Evolutionary conservation across 2,888 invertebrate species (phyloP), one percentile per base, ranked within the genome.

Genomic region (Rotaria sp.): DNA sequence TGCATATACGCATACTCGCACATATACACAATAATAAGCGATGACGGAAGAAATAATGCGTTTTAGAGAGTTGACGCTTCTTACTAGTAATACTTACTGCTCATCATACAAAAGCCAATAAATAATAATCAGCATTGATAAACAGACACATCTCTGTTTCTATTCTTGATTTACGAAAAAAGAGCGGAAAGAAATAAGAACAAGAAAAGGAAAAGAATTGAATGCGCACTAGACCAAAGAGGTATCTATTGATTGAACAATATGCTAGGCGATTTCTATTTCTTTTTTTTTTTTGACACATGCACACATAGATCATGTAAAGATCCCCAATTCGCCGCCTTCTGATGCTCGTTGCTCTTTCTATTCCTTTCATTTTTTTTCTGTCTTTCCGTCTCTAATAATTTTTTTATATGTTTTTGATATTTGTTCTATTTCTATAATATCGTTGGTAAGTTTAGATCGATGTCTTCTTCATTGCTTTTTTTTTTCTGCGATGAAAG

Each of bases 111-210:
- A 67, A 67, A 67, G 35, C 67, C 67, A 67, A 67, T 67, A 67
- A 67, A 67, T 67, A 67, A 67, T 67, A 67, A 67, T 67, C 67
- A 67, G 67, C 67, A 67, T 67, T 67, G 67, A 67, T 67, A 67
- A 67, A 67, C 67, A 67, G 67, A 67, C 67, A 67, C 35, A 21
- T 67, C 35, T 67, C 35, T 67, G 67, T 67, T 67, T 67, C 67
- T 67, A 67, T 67, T 67, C 67, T 67, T 15, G 67, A 35, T 35
- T 67, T 67, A 35, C 50, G 67, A 21, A 67, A 67, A 67, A 35
- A 67, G 30, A 35, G 30, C 57, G 67, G 35, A 67, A 35, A 18
- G 35, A 67, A 7, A 67, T 21, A 67, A 30, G 35, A 21, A 67
- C 5, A 35, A 67, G 8, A 21, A 35, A 35, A 67, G 35, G 30